Evolutionary conservation across 1,140 invertebrate species (phyloP).

Genomic region (Fopius arisanus): DNA sequence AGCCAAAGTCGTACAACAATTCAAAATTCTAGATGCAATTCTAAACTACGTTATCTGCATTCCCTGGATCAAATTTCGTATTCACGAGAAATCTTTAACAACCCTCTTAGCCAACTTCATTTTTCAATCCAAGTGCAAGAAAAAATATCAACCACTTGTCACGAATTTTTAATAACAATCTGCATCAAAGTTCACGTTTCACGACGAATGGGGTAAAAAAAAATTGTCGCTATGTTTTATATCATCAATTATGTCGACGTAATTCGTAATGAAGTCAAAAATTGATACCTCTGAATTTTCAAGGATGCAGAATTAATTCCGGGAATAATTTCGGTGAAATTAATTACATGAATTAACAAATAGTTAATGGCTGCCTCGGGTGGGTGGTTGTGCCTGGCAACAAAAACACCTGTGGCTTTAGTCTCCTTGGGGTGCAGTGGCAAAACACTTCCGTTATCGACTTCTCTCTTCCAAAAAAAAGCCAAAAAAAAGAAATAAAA

Average conservation of each 20-base stretch:
- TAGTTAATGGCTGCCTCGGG: neutral
- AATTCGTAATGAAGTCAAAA: too few species aligned
- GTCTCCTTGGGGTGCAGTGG: neutral
- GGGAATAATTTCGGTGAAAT: neutral
- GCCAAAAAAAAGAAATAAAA: neutral
- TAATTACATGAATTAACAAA: neutral
- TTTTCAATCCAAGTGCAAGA: too few species aligned
- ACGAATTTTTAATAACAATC: too few species aligned
- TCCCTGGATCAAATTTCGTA: neutral
- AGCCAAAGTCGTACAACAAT: neutral
- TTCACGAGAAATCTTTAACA: neutral
- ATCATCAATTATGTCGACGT: too few species aligned
- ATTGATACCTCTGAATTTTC: too few species aligned
- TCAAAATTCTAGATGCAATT: neutral
- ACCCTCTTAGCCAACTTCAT: neutral
- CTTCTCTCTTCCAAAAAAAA: neutral
- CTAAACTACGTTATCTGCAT: neutral
- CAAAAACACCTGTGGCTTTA: constrained; percentile 10
- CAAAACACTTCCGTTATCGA: neutral
- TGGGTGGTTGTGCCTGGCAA: neutral
- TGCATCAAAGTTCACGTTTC: too few species aligned
- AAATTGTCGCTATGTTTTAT: too few species aligned
- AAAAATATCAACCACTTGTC: too few species aligned
- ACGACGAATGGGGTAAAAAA: too few species aligned
- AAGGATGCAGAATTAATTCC: too few species aligned